phyloP scores from a whole-genome alignment of 2,113 vertebrate genomes.

The Cebidichthys violaceus region DNA sequence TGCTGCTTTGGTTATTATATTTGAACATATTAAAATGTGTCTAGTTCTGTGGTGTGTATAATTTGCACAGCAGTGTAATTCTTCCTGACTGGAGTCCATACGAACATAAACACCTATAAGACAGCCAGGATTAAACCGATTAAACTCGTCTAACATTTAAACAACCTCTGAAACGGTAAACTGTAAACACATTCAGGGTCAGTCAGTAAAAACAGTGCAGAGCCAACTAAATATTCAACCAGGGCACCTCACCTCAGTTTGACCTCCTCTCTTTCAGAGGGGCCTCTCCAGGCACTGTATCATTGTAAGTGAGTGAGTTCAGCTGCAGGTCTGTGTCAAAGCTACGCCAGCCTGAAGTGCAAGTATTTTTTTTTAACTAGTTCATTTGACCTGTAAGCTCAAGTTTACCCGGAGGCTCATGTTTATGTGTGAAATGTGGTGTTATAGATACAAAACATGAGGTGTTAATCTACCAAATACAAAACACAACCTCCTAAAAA shows the following conservation, averaged over 20 bases:
- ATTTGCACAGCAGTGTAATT: conserved; percentile 11
- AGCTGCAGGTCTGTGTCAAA: conserved; percentile 56
- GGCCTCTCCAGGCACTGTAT: conserved; percentile 38
- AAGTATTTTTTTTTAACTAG: neutral
- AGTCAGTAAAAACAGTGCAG: conserved; percentile 21
- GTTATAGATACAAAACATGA: conserved; percentile 1
- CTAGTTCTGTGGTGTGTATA: neutral
- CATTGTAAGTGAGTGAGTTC: conserved; percentile 44
- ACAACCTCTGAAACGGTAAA: conserved; percentile 25
- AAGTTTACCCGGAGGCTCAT: neutral
- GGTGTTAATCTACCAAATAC: neutral
- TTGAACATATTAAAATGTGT: conserved; percentile 25
- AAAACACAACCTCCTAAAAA: neutral
- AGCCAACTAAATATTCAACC: conserved; percentile 10
- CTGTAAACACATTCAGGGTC: conserved; percentile 17
- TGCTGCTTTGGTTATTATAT: conserved; percentile 21
- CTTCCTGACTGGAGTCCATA: neutral
- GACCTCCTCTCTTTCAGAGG: conserved; percentile 52
- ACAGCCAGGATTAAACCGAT: conserved; percentile 29
- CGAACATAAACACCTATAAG: conserved; percentile 31
- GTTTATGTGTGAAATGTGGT: neutral
- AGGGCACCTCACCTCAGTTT: conserved; percentile 32
- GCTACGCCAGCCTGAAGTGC: neutral
- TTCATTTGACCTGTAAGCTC: neutral
- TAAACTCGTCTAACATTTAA: conserved; percentile 18